These are phyloP conservation scores for Microctenopoma steveboyesi DNA, from an alignment of 2,797 vertebrate species.

Conservation along the genomic window DNA sequence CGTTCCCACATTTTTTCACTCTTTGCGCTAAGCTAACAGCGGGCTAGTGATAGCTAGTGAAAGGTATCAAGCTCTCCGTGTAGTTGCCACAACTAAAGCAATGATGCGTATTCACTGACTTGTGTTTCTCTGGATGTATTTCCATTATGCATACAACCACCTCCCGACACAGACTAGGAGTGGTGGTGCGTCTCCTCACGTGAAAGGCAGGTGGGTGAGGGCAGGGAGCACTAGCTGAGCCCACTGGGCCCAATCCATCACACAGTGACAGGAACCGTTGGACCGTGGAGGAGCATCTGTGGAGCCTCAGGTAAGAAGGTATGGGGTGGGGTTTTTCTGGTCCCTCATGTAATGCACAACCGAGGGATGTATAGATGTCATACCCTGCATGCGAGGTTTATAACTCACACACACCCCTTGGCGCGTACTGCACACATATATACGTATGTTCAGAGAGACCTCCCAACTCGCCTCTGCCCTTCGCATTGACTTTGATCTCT, in stretches of 20 bases:
- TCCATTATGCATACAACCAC: neutral
- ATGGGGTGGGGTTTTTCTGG: slow-evolving; percentile 28
- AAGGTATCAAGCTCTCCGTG: neutral
- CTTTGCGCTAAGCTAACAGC: neutral
- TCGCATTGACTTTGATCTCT: neutral
- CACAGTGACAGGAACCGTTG: slow-evolving; percentile 77
- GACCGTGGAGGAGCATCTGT: slow-evolving; percentile 87
- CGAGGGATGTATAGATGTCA: slow-evolving; percentile 60
- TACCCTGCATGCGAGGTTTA: slow-evolving; percentile 33
- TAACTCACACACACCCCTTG: neutral
- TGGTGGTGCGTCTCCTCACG: slow-evolving; percentile 50
- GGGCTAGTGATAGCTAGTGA: neutral
- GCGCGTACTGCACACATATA: slow-evolving; percentile 7
- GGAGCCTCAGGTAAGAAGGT: slow-evolving; percentile 67
- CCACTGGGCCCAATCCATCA: slow-evolving; percentile 79
- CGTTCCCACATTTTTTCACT: no score
- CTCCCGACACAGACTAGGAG: slow-evolving; percentile 34
- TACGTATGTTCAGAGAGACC: slow-evolving; percentile 1
- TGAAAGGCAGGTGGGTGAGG: slow-evolving; percentile 74
- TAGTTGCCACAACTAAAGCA: neutral
- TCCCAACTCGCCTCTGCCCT: slow-evolving; percentile 28
- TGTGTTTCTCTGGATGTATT: slow-evolving; percentile 4
- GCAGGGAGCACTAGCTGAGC: slow-evolving; percentile 65
- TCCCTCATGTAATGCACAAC: slow-evolving; percentile 52
- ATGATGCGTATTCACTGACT: neutral